Conservation (phyloP, 2,888 invertebrate species). For the Microctonus hyperodae region DNA sequence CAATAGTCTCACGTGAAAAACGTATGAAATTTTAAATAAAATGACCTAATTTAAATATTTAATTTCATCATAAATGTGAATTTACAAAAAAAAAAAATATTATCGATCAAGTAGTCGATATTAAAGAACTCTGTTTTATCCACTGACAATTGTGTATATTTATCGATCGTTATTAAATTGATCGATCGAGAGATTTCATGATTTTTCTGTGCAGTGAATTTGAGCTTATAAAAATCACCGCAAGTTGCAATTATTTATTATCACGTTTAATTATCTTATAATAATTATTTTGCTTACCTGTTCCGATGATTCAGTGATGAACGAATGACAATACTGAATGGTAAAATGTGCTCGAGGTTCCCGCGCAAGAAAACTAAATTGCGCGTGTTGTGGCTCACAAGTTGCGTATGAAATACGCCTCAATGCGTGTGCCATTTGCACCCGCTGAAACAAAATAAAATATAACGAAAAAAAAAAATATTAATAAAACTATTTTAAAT, state of each 20-base stretch:
- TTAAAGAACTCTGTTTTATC: background rate
- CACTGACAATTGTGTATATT: background rate
- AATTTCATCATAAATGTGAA: background rate
- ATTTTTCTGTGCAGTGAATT: background rate
- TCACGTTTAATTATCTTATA: too few species aligned
- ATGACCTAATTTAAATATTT: too few species aligned
- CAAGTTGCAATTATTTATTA: background rate
- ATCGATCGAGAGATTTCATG: background rate
- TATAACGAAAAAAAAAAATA: conserved; percentile 1
- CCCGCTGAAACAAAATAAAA: conserved; percentile 68
- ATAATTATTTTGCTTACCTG: conserved; percentile 72
- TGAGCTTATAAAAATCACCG: background rate
- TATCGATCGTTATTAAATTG: conserved; percentile 6
- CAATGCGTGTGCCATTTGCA: conserved; percentile 85
- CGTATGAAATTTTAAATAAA: too few species aligned
- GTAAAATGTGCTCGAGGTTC: conserved; percentile 74
- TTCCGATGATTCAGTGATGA: conserved; percentile 77
- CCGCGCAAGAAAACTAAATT: conserved; percentile 82
- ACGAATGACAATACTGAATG: conserved; percentile 83
- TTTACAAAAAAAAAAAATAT: background rate
- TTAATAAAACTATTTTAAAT: background rate
- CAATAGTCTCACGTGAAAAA: too few species aligned
- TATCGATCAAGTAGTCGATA: conserved; percentile 4
- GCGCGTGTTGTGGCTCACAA: conserved; percentile 79
- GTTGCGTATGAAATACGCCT: conserved; percentile 86